Evolutionary conservation across 2,888 invertebrate genomes (phyloP).

Genomic region (Caenorhabditis afra): DNA sequence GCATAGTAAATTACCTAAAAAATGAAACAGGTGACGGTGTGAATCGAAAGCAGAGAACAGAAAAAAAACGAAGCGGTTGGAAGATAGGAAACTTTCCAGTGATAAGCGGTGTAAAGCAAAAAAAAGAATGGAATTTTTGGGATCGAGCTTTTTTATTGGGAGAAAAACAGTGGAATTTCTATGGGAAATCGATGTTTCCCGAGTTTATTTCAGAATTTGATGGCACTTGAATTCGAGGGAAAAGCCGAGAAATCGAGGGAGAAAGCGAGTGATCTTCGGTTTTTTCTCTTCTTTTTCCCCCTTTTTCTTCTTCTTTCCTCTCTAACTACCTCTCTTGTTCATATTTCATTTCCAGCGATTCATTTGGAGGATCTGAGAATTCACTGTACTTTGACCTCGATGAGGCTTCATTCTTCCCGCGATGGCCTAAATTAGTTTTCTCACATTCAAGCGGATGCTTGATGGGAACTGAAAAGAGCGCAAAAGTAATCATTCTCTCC

Average conservation of each 20-base stretch:
- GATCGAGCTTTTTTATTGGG: too few species aligned
- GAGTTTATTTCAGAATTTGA: neutral
- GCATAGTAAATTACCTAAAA: conserved; percentile 63
- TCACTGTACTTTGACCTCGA: neutral
- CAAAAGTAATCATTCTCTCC: conserved; percentile 31
- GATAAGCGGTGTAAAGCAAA: neutral
- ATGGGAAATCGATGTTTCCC: conserved; percentile 3
- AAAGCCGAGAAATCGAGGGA: neutral
- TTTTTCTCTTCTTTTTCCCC: neutral
- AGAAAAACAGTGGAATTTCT: neutral
- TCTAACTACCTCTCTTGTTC: neutral
- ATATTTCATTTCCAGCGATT: neutral
- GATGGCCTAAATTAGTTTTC: conserved; percentile 3
- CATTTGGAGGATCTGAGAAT: neutral
- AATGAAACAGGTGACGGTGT: neutral
- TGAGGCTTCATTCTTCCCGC: too few species aligned
- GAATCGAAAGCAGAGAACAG: neutral
- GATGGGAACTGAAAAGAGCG: conserved; percentile 30
- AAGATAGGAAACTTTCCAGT: neutral
- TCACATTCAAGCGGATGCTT: neutral
- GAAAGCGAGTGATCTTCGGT: conserved; percentile 28
- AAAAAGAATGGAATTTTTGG: neutral
- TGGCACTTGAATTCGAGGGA: neutral
- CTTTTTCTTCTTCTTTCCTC: neutral
- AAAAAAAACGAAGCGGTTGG: neutral